Base-by-base conservation (phyloP, 2,797 vertebrate species). In the Sylvia borin region DNA sequence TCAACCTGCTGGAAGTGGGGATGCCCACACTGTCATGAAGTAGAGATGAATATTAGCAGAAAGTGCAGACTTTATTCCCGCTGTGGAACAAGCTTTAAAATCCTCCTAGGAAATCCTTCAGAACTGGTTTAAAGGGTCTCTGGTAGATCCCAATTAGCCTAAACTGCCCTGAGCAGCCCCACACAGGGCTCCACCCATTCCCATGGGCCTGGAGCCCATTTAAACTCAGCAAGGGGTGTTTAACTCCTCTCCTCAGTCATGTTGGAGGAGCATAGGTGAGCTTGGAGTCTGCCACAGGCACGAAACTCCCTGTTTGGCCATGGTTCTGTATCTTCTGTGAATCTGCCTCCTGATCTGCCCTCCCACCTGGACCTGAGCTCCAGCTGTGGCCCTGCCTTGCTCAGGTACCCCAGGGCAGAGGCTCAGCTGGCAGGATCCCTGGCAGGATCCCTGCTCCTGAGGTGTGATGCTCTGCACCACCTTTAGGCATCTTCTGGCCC, bases 231-330 rank as follows among this genome's bases (percentile, higher is more conserved):
- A 25, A 8, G 20, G 22, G 1, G 0, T 0, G 0, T 0, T 3
- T 0, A 0, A 0, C 0, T 0, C 0, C 0, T 26, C 0, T 0
- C 0, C 1, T 17, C 5, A 47, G 14, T 2, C 0, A 0, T 8
- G 4, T 0, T 48, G 11, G 16, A 12, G 10, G 0, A 17, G 32
- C 0, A 32, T 0, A 11, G 12, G 1, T 0, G 0, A 38, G 10
- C 1, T 0, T 45, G 29, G 19, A 21, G 0, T 1, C 2, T 8
- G 1, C 10, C 0, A 1, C 1, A 12, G 20, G 36, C 29, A 2
- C 1, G 22, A 17, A 25, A 0, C 15, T 76, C 15, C 5, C 1
- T 76, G 29, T 6, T 34, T 79, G 13, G 3, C 27, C 0, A 0
- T 2, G 7, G 11, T 3, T 16, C 5, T 8, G 2, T 0, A 0